Evolutionary conservation across 2,888 invertebrate species (phyloP).

Genomic region (Platycheirus albimanus): DNA sequence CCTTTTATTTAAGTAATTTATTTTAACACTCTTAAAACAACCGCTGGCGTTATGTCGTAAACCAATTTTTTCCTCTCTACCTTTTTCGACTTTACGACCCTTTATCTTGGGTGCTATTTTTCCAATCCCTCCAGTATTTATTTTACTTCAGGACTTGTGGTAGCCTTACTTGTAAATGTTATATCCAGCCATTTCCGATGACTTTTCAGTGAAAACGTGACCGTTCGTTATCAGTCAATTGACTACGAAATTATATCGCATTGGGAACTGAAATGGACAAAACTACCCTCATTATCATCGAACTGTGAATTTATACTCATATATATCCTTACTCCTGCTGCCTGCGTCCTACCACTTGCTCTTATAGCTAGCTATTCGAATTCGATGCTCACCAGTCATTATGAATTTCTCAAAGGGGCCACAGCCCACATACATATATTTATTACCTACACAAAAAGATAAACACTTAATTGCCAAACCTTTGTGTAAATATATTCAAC

Average conservation of each 20-base stretch:
- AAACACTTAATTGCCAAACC: conserved; percentile 28
- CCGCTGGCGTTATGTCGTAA: background rate
- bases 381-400: background rate
- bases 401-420: conserved; percentile 22
- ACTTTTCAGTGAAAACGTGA: conserved; percentile 27
- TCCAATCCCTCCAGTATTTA: conserved; percentile 17
- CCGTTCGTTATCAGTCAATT: conserved; percentile 21
- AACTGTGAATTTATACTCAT: conserved; percentile 24
- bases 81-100: conserved; percentile 13
- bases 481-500: conserved; percentile 31
- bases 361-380: conserved; percentile 5
- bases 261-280: conserved; percentile 23
- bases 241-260: conserved; percentile 10
- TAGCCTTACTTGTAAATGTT: conserved; percentile 22
- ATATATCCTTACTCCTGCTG: background rate
- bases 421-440: no score
- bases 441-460: conserved; percentile 10
- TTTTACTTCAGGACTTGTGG: conserved; percentile 27
- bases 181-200: conserved; percentile 33
- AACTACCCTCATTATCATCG: conserved; percentile 33
- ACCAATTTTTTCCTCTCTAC: background rate
- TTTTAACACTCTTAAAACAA: conserved; percentile 1
- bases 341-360: no score
- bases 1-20: background rate
- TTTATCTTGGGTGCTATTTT: conserved; percentile 14